Percentiles rank a stretch among this genome's conserved stretches.
phyloP scores from a whole-genome alignment of 2,888 invertebrate species.

The Empis stercorea region DNA sequence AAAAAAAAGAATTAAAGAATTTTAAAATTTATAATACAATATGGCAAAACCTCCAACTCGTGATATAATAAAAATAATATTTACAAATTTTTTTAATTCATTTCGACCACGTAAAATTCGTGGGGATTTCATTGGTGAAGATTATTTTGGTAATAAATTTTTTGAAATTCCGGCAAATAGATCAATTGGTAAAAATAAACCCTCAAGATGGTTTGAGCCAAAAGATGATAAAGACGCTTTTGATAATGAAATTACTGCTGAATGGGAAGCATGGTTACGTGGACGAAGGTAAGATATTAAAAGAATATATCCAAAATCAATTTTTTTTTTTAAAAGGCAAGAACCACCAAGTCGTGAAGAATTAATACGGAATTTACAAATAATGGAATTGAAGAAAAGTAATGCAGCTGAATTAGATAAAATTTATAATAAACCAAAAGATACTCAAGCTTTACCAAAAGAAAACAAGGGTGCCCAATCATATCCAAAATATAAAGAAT shows the following conservation, averaged over 20 bases:
- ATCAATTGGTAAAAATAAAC: constrained; percentile 47
- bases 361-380: constrained; percentile 51
- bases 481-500: constrained; percentile 42
- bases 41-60: constrained; percentile 26
- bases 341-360: constrained; percentile 63
- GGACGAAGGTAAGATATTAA: constrained; percentile 39
- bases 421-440: constrained; percentile 39
- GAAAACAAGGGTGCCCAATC: constrained; percentile 28
- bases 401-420: constrained; percentile 60
- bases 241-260: constrained; percentile 63
- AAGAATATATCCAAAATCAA: background rate
- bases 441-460: constrained; percentile 31
- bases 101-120: constrained; percentile 38
- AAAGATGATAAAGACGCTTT: constrained; percentile 44
- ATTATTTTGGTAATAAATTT: constrained; percentile 71
- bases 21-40: background rate
- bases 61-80: constrained; percentile 29
- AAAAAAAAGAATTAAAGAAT: too few relatives aligned
- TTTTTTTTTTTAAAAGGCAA: constrained; percentile 25
- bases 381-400: constrained; percentile 57
- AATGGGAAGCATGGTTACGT: constrained; percentile 83
- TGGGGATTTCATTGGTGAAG: constrained; percentile 52
- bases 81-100: constrained; percentile 31
- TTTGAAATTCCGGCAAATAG: constrained; percentile 63
- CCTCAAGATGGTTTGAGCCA: constrained; percentile 63